Conservation (phyloP, 2,113 vertebrate genomes). For the Neogale vison region DNA sequence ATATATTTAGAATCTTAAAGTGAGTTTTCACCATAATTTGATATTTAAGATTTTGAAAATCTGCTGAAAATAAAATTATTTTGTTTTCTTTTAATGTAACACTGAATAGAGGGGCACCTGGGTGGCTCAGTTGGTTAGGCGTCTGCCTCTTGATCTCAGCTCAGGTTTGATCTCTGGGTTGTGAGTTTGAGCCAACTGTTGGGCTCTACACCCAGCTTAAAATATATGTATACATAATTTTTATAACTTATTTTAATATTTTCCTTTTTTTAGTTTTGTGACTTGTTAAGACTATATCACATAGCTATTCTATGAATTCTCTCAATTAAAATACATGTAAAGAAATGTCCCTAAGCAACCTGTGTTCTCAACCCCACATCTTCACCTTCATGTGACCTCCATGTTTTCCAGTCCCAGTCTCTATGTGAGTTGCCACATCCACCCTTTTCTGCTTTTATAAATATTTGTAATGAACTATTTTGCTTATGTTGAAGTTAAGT, state of each 20-base stretch:
- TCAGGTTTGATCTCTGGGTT: background rate
- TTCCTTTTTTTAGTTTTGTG: background rate
- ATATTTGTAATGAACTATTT: background rate
- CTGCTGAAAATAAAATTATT: background rate
- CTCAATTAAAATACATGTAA: background rate
- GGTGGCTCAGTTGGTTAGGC: background rate
- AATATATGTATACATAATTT: background rate
- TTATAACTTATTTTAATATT: background rate
- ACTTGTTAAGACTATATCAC: background rate
- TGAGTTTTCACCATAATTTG: background rate
- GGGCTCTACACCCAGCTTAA: background rate
- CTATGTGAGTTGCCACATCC: background rate
- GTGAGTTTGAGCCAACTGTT: background rate
- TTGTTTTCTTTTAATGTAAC: background rate
- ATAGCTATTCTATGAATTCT: background rate
- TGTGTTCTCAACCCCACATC: background rate
- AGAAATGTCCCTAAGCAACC: background rate
- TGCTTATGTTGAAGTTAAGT: background rate
- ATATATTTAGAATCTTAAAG: slow-evolving; percentile 10
- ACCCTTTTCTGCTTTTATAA: background rate
- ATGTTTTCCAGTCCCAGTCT: background rate
- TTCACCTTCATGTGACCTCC: background rate
- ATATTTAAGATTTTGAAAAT: slow-evolving; percentile 19
- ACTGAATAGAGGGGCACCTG: background rate
- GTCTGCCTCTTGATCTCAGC: background rate